Base-by-base conservation (phyloP, 2,888 invertebrate genomes). In the Xiphydria camelus region DNA sequence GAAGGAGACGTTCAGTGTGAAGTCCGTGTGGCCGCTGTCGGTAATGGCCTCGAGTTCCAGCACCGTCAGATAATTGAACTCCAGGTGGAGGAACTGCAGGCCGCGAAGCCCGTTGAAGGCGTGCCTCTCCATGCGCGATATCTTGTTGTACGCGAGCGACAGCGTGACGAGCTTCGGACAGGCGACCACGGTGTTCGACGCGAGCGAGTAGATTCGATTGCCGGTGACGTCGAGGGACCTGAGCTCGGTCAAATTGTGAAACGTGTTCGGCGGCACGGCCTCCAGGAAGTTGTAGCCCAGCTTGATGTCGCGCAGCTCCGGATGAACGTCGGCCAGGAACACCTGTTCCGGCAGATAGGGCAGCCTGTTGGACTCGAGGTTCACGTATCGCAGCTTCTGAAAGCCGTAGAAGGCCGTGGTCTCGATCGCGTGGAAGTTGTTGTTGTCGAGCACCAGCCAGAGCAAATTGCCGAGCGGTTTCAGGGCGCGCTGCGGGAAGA, bases 401-500 rank as follows among this genome's bases (percentile, higher is more conserved):
- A 89, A 83, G 37, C 83, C 80, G 47, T 84, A 83, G 26, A 91
- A 80, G 4, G 89, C 85, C n/a, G 86, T 83, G 29, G 86, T 80
- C 41, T 85, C 83, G 10, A 92, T 78, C 9, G 82, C 80, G 69
- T 88, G 86, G 59, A 93, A 84, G 68, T 91, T 89, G 66, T 94
- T 94, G 76, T 92, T 91, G 74, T 94, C 93, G 64, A 93, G 78
- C 1, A 91, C 89, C 47, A 94, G 77, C 89, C 91, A 92, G 66
- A 87, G 84, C 5, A 94, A 79, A 63, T 85, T 86, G 26, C 82
- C 82, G 12, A 93, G 79, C 5, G 87, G 87, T 52, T 84, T 83
- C 29, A 93, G 82, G 9, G 89, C 83, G 55, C 88, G 86, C 55
- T 88, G 83, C 0, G 90, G 91, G 64, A 89, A 85, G 64, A 85